A percentile compares a stretch with the other conserved stretches of the same genome.
phyloP scores from a whole-genome alignment of 2,113 vertebrate species.

The Notothenia rossii region DNA sequence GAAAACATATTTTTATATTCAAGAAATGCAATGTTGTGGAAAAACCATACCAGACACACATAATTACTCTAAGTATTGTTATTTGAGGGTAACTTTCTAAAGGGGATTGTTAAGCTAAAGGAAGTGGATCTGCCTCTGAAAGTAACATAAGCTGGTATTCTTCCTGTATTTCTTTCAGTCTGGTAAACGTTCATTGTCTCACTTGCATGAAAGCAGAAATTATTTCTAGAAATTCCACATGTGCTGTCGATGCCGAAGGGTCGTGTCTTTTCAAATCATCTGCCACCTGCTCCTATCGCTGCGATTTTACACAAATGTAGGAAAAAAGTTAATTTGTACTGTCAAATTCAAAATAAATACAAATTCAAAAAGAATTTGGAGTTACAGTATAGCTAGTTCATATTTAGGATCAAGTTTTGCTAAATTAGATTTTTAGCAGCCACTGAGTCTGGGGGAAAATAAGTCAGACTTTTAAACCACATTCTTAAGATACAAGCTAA shows the following conservation, averaged over 20 bases:
- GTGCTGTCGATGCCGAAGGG: too few species aligned
- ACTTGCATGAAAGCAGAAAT: not conserved
- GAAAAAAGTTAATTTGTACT: not conserved
- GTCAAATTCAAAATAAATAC: not conserved
- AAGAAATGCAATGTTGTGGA: not conserved
- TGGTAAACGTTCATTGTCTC: not conserved
- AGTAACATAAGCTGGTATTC: not conserved
- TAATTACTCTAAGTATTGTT: not conserved
- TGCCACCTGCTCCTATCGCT: not conserved
- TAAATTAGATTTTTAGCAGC: not conserved
- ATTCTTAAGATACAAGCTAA: too few species aligned
- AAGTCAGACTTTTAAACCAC: not conserved
- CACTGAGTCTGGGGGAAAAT: not conserved
- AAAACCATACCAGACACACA: not conserved
- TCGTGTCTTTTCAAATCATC: not conserved
- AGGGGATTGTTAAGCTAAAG: not conserved
- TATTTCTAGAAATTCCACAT: not conserved
- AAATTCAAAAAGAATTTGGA: not conserved
- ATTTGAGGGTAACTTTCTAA: not conserved
- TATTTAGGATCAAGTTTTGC: not conserved
- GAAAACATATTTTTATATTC: not conserved
- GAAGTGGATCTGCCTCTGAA: not conserved
- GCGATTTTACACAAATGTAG: not conserved
- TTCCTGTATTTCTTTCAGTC: not conserved
- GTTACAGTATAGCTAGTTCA: not conserved